phyloP scores from a whole-genome alignment of 2,113 vertebrate genomes.

The Nannospalax galili region DNA sequence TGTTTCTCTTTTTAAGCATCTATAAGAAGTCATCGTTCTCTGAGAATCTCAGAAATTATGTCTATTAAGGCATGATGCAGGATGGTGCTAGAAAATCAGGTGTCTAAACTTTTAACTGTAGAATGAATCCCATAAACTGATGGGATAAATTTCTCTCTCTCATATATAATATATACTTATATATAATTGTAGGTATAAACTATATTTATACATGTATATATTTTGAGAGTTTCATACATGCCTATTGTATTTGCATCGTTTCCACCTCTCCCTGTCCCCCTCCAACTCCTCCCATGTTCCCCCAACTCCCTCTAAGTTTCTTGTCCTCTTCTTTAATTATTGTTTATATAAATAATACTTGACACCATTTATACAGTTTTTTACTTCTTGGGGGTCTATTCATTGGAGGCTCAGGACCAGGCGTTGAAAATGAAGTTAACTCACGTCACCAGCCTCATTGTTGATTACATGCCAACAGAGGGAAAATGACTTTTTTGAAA shows the following conservation, averaged over 20 bases:
- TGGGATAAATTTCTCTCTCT: not conserved
- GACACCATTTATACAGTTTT: not conserved
- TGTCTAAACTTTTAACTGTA: not conserved
- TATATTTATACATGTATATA: too few species aligned
- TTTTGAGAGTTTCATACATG: too few species aligned
- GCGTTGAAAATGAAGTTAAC: conserved; percentile 5
- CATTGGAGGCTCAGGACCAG: not conserved
- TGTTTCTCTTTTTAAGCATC: not conserved
- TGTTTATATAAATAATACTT: too few species aligned
- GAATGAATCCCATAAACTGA: not conserved
- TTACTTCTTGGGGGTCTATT: not conserved
- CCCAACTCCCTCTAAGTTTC: too few species aligned
- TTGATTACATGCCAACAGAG: not conserved
- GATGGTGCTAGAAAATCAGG: conserved; percentile 1
- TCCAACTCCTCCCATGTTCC: too few species aligned
- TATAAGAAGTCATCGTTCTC: conserved; percentile 12
- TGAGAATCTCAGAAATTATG: not conserved
- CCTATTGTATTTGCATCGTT: too few species aligned
- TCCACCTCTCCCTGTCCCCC: too few species aligned
- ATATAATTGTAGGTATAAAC: too few species aligned
- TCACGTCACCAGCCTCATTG: not conserved
- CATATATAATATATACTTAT: too few species aligned
- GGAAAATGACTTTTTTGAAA: not conserved
- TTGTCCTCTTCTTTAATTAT: too few species aligned
- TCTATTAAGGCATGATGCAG: not conserved